A percentile compares a stretch with the other conserved stretches of the same genome.
These are phyloP conservation scores for Parazoanthus swiftii DNA, from an alignment of 92 coral and sea anemone species.

Conservation along the genomic window DNA sequence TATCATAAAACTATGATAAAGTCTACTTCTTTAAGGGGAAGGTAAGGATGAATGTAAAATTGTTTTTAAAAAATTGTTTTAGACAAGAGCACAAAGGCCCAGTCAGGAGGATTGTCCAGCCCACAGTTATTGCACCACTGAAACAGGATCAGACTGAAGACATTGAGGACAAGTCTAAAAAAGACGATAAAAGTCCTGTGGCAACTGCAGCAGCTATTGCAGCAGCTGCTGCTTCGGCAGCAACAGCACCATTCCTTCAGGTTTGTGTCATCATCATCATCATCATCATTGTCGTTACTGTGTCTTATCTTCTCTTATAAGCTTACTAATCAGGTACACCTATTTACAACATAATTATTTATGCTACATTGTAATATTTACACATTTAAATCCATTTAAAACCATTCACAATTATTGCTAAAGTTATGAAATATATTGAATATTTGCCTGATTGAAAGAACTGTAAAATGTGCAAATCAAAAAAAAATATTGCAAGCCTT, in stretches of 20 bases:
- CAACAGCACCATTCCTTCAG: constrained; percentile 88
- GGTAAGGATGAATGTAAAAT: background rate
- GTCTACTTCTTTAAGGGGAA: background rate
- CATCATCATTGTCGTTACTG: too few species aligned
- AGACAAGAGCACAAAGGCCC: constrained; percentile 82
- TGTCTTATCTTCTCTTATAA: too few species aligned
- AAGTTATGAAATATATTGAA: too few species aligned
- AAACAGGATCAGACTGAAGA: constrained; percentile 21
- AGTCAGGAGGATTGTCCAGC: constrained; percentile 78
- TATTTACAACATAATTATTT: too few species aligned
- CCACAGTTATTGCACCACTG: constrained; percentile 64
- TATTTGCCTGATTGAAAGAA: too few species aligned
- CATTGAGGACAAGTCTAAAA: constrained; percentile 26
- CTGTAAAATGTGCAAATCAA: too few species aligned
- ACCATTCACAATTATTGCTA: too few species aligned
- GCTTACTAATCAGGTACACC: too few species aligned
- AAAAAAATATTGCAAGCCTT: too few species aligned
- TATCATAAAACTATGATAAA: too few species aligned
- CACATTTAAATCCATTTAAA: too few species aligned
- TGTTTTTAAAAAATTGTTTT: background rate
- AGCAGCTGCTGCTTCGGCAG: constrained; percentile 86
- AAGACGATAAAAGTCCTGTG: constrained; percentile 54
- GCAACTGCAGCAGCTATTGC: constrained; percentile 85
- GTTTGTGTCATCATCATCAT: constrained; percentile 38
- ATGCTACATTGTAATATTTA: too few species aligned